A percentile compares a stretch with the other conserved stretches of the same genome.
Evolutionary conservation across 2,797 vertebrate genomes (phyloP).

Genomic region (Darevskia mixta): DNA sequence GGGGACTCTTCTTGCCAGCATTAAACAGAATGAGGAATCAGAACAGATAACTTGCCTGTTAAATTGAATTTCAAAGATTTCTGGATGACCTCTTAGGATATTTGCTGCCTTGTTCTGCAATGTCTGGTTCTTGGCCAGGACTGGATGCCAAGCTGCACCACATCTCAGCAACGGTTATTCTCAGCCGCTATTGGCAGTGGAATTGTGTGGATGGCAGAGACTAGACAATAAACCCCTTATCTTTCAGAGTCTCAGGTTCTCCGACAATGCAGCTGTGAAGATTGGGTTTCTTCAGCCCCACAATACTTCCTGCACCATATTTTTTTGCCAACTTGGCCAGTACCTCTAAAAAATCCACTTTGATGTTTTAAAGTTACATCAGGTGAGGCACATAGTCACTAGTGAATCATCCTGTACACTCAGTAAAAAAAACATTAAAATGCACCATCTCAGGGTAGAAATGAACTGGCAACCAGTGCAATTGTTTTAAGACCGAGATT

Average conservation of each 20-base stretch:
- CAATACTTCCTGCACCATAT: background rate
- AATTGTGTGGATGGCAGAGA: conserved; percentile 33
- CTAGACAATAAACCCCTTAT: conserved; percentile 42
- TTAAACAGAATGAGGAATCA: conserved; percentile 48
- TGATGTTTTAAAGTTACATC: background rate
- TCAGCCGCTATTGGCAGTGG: conserved; percentile 34
- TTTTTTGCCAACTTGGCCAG: background rate
- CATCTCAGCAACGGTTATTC: conserved; percentile 57
- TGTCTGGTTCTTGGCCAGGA: conserved; percentile 47
- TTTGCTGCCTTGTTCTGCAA: conserved; percentile 45
- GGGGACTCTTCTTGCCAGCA: conserved; percentile 37
- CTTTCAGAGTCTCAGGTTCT: conserved; percentile 41
- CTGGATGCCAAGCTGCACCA: conserved; percentile 16
- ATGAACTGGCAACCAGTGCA: no score
- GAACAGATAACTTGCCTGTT: background rate
- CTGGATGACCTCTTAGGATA: conserved; percentile 53
- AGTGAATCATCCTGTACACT: background rate
- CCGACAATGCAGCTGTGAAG: conserved; percentile 25
- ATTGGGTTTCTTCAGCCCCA: background rate
- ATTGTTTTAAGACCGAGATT: no score
- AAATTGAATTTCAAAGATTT: conserved; percentile 57
- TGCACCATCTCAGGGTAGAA: no score
- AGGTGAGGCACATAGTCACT: background rate
- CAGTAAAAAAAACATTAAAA: background rate
- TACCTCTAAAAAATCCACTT: background rate